Conservation (phyloP, 2,113 vertebrate genomes). For the Neotragus pygmaeus region DNA sequence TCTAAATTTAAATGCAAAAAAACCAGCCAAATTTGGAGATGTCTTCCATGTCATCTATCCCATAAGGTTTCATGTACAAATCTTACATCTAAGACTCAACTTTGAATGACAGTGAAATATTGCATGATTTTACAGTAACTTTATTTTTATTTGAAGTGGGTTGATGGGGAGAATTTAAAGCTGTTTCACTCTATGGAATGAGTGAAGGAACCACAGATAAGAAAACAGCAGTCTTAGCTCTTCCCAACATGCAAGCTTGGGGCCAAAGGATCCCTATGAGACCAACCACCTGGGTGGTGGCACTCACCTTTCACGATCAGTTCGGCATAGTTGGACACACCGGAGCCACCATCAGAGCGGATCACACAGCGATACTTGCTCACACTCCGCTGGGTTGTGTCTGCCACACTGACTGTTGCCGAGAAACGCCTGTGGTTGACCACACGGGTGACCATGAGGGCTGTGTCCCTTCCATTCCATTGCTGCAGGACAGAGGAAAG, state of each 20-base stretch:
- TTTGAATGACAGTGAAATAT: background rate
- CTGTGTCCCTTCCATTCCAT: constrained; percentile 95
- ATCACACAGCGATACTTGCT: constrained; percentile 97
- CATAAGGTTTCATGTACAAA: background rate
- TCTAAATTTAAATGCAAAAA: background rate
- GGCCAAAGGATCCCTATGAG: background rate
- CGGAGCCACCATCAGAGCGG: constrained; percentile 93
- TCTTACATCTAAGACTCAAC: background rate
- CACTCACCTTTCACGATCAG: constrained; percentile 95
- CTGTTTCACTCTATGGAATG: background rate
- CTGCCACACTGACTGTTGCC: constrained; percentile 91
- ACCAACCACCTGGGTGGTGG: rapidly evolving
- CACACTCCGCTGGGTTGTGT: constrained; percentile 92
- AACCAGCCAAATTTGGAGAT: background rate
- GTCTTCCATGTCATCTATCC: background rate
- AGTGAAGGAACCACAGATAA: background rate
- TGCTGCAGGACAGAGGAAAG: constrained; percentile 82
- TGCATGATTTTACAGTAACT: background rate
- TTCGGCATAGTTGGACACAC: constrained; percentile 97
- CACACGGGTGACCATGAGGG: constrained; percentile 95
- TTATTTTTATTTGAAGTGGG: background rate
- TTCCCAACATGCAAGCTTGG: no score
- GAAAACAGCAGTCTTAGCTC: background rate
- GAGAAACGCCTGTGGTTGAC: constrained; percentile 97
- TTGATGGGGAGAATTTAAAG: no score